Evolutionary conservation across 1,140 invertebrate genomes (phyloP).

Genomic region (Ceratosolen solmsi): DNA sequence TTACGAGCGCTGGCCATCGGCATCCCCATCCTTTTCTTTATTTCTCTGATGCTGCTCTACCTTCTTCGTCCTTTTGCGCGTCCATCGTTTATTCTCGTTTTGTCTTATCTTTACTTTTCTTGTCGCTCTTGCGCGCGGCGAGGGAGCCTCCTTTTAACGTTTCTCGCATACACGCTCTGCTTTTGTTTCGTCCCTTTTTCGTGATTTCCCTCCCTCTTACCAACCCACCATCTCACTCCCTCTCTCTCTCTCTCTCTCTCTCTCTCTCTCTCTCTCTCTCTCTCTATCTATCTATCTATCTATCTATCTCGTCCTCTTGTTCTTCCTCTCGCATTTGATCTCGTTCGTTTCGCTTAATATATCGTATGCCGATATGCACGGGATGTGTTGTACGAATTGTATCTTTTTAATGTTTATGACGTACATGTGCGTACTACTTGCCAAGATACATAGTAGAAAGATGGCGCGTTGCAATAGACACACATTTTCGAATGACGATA

Average conservation of each 20-base stretch:
- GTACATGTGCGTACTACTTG: constrained; percentile 12
- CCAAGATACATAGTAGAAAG: background rate
- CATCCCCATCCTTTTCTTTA: constrained; percentile 34
- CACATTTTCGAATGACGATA: background rate
- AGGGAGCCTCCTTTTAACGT: constrained; percentile 17
- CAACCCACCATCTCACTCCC: background rate
- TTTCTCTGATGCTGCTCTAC: constrained; percentile 7
- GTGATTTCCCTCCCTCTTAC: background rate
- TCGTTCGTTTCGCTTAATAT: constrained; percentile 32
- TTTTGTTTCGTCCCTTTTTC: constrained; percentile 29
- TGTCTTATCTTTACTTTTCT: constrained; percentile 25
- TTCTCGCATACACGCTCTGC: constrained; percentile 23
- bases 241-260: background rate
- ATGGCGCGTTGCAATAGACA: background rate
- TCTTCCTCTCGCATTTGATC: constrained; percentile 15
- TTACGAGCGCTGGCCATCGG: constrained; percentile 22
- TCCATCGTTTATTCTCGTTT: constrained; percentile 38
- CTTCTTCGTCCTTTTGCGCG: constrained; percentile 19
- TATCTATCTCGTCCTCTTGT: too few relatives aligned
- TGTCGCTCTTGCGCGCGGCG: constrained; percentile 13
- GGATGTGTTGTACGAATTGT: constrained; percentile 38
- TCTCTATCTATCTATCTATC: too few relatives aligned
- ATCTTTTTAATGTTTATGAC: constrained; percentile 37
- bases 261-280: background rate
- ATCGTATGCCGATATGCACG: constrained; percentile 25